These are phyloP conservation scores for Saxidomus purpurata DNA, from an alignment of 1,140 invertebrate genomes.

Conservation along the genomic window DNA sequence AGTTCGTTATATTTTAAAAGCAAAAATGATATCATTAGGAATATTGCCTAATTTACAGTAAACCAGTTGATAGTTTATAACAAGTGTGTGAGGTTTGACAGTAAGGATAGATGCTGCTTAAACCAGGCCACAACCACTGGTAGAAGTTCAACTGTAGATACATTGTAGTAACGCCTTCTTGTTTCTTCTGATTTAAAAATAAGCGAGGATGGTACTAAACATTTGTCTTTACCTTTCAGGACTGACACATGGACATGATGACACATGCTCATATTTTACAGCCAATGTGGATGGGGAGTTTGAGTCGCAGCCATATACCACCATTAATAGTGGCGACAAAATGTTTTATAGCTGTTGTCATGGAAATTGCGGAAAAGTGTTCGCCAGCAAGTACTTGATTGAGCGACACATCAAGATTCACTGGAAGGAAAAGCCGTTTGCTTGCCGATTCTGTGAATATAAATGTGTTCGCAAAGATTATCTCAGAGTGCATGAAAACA, in stretches of 20 bases:
- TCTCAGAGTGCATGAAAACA: slow-evolving; percentile 21
- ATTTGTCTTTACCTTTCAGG: neutral
- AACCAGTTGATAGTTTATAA: no score
- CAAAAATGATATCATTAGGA: no score
- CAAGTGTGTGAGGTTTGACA: no score
- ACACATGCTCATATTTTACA: neutral
- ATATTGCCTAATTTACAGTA: no score
- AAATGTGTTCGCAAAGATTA: slow-evolving; percentile 24
- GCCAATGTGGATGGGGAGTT: neutral
- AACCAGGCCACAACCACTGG: no score
- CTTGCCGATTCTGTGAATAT: slow-evolving; percentile 45
- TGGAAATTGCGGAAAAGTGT: neutral
- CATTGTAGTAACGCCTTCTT: no score
- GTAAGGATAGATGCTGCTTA: no score
- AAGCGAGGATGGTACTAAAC: no score
- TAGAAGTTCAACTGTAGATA: no score
- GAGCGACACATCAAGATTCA: slow-evolving; percentile 38
- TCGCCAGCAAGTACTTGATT: neutral
- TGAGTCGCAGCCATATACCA: neutral
- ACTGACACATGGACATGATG: neutral
- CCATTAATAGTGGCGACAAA: neutral
- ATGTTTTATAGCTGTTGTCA: neutral
- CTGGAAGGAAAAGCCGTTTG: slow-evolving; percentile 21
- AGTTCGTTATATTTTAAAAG: no score
- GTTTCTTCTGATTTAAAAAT: no score